Percentiles rank a stretch among this genome's conserved stretches.
Conservation (phyloP, 2,797 vertebrate genomes). For the Acanthis flammea region DNA sequence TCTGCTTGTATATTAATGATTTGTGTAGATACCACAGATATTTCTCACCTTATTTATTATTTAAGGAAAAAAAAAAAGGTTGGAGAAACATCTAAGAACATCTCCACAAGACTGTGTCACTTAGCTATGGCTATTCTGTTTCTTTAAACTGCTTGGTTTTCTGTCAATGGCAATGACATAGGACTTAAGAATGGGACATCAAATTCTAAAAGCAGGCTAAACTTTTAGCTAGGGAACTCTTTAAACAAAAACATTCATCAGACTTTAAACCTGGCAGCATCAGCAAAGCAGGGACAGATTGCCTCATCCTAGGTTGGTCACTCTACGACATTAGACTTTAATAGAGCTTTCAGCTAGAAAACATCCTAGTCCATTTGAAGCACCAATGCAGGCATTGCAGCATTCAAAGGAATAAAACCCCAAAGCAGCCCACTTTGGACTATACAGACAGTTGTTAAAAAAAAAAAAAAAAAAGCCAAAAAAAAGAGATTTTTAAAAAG, state of each 20-base stretch:
- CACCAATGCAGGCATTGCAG: neutral
- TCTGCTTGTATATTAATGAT: neutral
- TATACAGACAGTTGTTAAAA: neutral
- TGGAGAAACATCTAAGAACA: neutral
- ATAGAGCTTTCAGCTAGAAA: neutral
- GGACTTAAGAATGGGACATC: neutral
- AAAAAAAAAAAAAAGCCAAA: neutral
- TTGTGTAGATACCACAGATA: neutral
- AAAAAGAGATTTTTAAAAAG: rapidly evolving
- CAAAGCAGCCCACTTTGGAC: neutral
- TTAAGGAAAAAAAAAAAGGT: neutral
- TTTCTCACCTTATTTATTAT: neutral
- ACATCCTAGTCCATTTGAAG: neutral
- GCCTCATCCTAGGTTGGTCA: neutral
- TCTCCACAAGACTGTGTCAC: neutral
- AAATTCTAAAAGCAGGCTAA: neutral
- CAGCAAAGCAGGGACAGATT: neutral
- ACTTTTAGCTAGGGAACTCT: neutral
- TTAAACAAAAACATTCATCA: neutral
- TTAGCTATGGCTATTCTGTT: neutral
- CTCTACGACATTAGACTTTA: neutral
- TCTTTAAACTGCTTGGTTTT: neutral
- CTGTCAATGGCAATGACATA: neutral
- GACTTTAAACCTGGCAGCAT: neutral
- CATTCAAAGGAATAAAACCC: neutral